Evolutionary conservation across 1,140 invertebrate species (phyloP).

Genomic region (Paraescarpia echinospica): DNA sequence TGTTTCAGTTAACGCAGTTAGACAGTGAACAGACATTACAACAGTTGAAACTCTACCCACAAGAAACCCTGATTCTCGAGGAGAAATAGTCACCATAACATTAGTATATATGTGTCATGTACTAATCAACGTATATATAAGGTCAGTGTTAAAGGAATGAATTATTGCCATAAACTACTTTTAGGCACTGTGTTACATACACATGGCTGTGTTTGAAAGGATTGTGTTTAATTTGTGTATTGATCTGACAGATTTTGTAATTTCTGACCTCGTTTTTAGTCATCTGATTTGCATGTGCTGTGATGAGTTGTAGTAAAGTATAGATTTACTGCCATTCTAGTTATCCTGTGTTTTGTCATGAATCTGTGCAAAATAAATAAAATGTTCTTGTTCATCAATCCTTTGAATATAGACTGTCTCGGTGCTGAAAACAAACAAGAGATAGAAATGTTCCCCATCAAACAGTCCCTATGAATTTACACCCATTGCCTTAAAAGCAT

Average conservation of each 20-base stretch:
- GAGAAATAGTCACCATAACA: conserved; percentile 57
- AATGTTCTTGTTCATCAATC: background rate
- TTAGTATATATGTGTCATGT: background rate
- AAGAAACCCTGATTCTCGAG: conserved; percentile 90
- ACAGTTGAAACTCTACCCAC: conserved; percentile 81
- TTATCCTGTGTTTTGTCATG: background rate
- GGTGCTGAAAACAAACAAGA: background rate
- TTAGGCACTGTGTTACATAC: background rate
- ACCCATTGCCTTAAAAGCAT: background rate
- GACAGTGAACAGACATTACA: conserved; percentile 75
- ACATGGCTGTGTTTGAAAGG: background rate
- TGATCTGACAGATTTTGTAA: conserved; percentile 6
- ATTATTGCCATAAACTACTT: background rate
- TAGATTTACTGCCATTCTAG: background rate
- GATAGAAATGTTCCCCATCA: background rate
- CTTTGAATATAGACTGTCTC: background rate
- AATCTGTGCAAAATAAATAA: background rate
- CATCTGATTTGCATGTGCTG: background rate
- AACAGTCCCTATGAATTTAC: background rate
- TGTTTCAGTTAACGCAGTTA: conserved; percentile 77
- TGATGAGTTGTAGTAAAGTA: background rate
- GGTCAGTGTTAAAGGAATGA: conserved; percentile 8
- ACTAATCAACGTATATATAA: background rate
- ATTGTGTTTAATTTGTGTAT: conserved; percentile 1
- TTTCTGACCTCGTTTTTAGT: background rate